phyloP scores from a whole-genome alignment of 2,888 invertebrate genomes.

The Hybos culiciformis region DNA sequence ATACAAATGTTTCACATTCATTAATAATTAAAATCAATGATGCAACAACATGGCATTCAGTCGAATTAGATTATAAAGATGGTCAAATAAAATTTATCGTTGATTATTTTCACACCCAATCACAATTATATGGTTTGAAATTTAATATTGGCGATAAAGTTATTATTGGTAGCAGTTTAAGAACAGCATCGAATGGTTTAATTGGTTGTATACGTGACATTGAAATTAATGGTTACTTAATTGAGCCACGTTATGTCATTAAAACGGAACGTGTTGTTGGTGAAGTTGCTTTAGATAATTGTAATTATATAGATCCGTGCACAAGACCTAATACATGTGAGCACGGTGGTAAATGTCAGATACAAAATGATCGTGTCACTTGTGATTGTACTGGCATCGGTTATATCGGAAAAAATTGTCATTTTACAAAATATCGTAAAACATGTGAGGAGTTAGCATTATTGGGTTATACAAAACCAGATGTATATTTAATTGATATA shows the following conservation, averaged over 20 bases:
- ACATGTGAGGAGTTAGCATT: slow-evolving; percentile 87
- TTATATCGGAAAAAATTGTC: slow-evolving; percentile 87
- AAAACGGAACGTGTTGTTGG: slow-evolving; percentile 74
- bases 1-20: slow-evolving; percentile 62
- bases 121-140: slow-evolving; percentile 49
- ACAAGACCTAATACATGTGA: slow-evolving; percentile 82
- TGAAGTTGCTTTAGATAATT: slow-evolving; percentile 80
- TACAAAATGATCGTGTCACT: slow-evolving; percentile 71
- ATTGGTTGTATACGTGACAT: slow-evolving; percentile 88
- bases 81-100: slow-evolving; percentile 62
- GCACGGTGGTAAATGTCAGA: slow-evolving; percentile 81
- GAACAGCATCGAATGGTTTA: slow-evolving; percentile 58
- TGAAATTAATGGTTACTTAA: slow-evolving; percentile 62
- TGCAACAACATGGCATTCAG: slow-evolving; percentile 69
- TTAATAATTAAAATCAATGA: slow-evolving; percentile 71
- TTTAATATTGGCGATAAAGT: slow-evolving; percentile 57
- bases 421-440: slow-evolving; percentile 80
- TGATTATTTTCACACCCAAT: slow-evolving; percentile 60
- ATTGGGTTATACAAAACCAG: slow-evolving; percentile 75
- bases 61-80: slow-evolving; percentile 61
- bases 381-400: slow-evolving; percentile 86
- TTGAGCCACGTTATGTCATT: slow-evolving; percentile 69
- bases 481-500: slow-evolving; percentile 84
- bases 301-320: slow-evolving; percentile 80
- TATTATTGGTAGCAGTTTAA: slow-evolving; percentile 66